Percentiles rank a stretch among this genome's conserved stretches.
These are phyloP conservation scores for Spinus olivaceus DNA, from an alignment of 2,797 vertebrate species.

Conservation along the genomic window DNA sequence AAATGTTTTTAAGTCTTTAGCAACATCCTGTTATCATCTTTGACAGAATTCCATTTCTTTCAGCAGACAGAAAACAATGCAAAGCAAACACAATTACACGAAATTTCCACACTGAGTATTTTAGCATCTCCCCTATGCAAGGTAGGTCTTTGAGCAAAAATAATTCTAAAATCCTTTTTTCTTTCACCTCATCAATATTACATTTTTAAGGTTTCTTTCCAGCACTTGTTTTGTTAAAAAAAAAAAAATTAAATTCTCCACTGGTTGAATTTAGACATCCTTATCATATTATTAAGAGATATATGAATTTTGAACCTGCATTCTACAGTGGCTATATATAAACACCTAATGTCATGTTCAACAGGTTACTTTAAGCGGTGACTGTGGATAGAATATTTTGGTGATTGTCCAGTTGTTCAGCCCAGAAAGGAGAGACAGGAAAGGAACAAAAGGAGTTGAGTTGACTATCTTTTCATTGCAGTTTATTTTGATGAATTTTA, in stretches of 20 bases:
- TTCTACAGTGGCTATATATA: not conserved
- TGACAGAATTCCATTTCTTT: not conserved
- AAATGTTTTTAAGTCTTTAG: not conserved
- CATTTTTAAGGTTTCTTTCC: not conserved
- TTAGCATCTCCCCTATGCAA: not conserved
- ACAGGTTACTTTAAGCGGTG: not conserved
- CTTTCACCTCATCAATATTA: not conserved
- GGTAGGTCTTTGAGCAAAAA: not conserved
- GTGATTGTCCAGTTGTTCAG: not conserved
- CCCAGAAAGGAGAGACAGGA: not conserved
- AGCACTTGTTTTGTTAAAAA: not conserved
- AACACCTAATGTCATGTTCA: rapidly evolving
- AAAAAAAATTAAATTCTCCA: not conserved
- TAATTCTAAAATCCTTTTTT: not conserved
- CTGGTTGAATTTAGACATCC: not conserved
- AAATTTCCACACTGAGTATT: not conserved
- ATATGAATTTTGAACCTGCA: not conserved
- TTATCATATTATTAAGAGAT: not conserved
- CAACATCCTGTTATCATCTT: not conserved
- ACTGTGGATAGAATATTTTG: not conserved
- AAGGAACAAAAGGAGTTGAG: not conserved
- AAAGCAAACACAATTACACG: not conserved
- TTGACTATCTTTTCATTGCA: not conserved
- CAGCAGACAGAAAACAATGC: not conserved
- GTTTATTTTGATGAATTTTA: not conserved